Evolutionary conservation across 2,113 vertebrate genomes (phyloP), one percentile per base, ranked within the genome.

Genomic region (Alethe diademata): DNA sequence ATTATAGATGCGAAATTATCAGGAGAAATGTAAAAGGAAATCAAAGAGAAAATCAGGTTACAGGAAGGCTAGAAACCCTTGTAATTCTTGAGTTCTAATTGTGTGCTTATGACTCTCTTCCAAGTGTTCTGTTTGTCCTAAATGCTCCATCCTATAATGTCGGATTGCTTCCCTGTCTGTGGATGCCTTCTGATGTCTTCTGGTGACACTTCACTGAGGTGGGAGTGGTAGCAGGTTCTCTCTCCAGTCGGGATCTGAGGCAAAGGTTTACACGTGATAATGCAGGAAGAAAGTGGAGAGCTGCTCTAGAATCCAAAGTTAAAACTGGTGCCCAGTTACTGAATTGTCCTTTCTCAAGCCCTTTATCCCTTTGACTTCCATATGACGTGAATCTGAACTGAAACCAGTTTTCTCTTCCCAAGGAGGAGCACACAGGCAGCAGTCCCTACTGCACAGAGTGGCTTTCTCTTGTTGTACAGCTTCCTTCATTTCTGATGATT

Each of bases 231-330:
- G 33, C 57, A 70, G 47, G 12, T 56, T 79, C 24, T 50, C 1
- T 42, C 28, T 75, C 9, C n/a, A 25, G 0, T 1, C 5, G 15
- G 33, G 31, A 40, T 67, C 26, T 67, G 51, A 78, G 24, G 19
- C 66, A 69, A 50, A 78, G 35, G 14, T 22, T 81, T 38, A 18
- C 0, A 0, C 14, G 5, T 48, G 22, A n/a, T 67, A 33, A 31
- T 7, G 6, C 33, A 54, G 65, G 58, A 62, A 2, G 61, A 38
- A 84, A 50, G 14, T 0, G 0, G 25, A 48, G 31, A 78, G 24
- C 15, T 64, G 60, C 40, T 90, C 11, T 64, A 9, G 78, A 78
- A 53, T 60, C 35, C 29, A 19, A 9, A 69, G 43, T 31, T 91
- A 33, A 70, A 89, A 62, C 22, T 43, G 31, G 15, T 83, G 38